Evolutionary conservation across 2,888 invertebrate genomes (phyloP).

Genomic region (Macaria liturata): DNA sequence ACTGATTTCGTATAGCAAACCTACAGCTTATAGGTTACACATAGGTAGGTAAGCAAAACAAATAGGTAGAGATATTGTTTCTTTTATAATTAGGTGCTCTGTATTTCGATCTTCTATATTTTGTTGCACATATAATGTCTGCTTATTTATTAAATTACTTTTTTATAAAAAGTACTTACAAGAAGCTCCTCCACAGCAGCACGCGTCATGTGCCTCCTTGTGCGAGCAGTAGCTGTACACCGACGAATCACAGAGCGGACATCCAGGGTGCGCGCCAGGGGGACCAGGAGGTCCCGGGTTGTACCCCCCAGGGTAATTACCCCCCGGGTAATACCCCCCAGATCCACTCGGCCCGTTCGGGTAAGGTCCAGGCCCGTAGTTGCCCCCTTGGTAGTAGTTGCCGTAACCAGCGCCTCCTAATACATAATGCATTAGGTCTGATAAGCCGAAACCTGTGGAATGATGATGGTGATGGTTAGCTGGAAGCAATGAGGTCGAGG

Average conservation of each 20-base stretch:
- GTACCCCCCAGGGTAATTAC: slow-evolving; percentile 36
- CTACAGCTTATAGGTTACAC: too few species aligned
- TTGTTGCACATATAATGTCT: too few species aligned
- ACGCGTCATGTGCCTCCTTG: slow-evolving; percentile 89
- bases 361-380: slow-evolving; percentile 30
- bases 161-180: slow-evolving; percentile 63
- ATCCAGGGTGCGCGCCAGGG: slow-evolving; percentile 79
- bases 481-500: slow-evolving; percentile 8
- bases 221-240: slow-evolving; percentile 90
- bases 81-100: too few species aligned
- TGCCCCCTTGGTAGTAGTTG: slow-evolving; percentile 29
- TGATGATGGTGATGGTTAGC: slow-evolving; percentile 42
- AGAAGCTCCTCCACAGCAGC: slow-evolving; percentile 85
- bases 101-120: too few species aligned
- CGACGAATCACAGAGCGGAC: slow-evolving; percentile 90
- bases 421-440: slow-evolving; percentile 76
- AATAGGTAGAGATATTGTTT: too few species aligned
- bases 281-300: slow-evolving; percentile 58
- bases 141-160: too few species aligned
- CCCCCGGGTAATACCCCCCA: slow-evolving; percentile 41
- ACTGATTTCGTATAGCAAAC: too few species aligned
- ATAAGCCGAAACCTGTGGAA: slow-evolving; percentile 75
- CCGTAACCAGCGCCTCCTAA: slow-evolving; percentile 54
- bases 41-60: too few species aligned
- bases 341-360: slow-evolving; percentile 39